Conservation (phyloP, 2,797 vertebrate genomes). For the Coregonus sp. region DNA sequence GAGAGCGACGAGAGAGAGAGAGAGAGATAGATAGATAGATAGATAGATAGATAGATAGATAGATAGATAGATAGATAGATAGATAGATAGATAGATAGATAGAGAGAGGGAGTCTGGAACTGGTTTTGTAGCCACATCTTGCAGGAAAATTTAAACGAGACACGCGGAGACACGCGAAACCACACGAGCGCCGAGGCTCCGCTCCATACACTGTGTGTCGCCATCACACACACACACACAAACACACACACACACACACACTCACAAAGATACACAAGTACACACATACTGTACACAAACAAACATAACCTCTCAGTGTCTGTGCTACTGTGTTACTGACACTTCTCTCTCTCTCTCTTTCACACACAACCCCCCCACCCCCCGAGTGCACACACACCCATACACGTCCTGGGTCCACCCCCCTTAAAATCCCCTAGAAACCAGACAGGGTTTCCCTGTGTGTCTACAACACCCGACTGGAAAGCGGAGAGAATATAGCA, state of each 20-base stretch:
- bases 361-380: not conserved
- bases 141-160: slow-evolving; percentile 81
- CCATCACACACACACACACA: slow-evolving; percentile 35
- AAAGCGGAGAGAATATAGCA: not conserved
- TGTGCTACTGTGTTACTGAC: not conserved
- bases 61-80: slow-evolving; percentile 51
- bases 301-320: slow-evolving; percentile 11
- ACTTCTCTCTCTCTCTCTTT: not conserved
- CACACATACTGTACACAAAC: slow-evolving; percentile 41
- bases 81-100: slow-evolving; percentile 28
- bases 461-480: slow-evolving; percentile 53
- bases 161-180: slow-evolving; percentile 44
- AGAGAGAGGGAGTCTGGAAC: slow-evolving; percentile 65
- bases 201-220: slow-evolving; percentile 45
- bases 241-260: not conserved
- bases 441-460: slow-evolving; percentile 68
- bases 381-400: not conserved
- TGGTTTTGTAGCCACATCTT: slow-evolving; percentile 69
- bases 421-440: slow-evolving; percentile 17
- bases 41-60: slow-evolving; percentile 23
- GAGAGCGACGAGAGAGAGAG: no score
- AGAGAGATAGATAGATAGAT: slow-evolving; percentile 40
- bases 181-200: slow-evolving; percentile 48
- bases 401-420: not conserved
- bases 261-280: no score